A percentile compares a stretch with the other conserved stretches of the same genome.
Evolutionary conservation across 2,888 invertebrate species (phyloP).

Genomic region (Melitaea athalia): DNA sequence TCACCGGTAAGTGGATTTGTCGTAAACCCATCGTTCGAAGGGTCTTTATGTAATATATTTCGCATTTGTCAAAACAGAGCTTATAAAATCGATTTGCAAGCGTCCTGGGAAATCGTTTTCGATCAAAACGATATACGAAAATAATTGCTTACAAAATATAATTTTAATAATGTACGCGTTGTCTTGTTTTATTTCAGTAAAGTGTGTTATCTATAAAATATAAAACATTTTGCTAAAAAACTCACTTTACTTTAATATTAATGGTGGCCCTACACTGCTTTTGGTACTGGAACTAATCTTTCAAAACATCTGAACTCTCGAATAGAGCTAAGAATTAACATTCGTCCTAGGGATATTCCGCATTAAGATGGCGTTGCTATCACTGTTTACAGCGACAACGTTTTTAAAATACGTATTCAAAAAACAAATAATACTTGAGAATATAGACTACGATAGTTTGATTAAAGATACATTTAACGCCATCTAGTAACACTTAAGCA

Average conservation of each 20-base stretch:
- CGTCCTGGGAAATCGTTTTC: not conserved
- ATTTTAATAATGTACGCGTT: not conserved
- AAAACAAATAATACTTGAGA: not conserved
- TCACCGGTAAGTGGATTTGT: constrained; percentile 34
- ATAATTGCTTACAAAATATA: not conserved
- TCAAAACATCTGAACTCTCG: too few species aligned
- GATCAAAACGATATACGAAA: not conserved
- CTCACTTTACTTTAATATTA: too few species aligned
- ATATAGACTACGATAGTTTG: not conserved
- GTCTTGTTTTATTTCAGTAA: not conserved
- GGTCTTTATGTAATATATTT: constrained; percentile 51
- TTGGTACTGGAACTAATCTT: too few species aligned
- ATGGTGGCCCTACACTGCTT: too few species aligned
- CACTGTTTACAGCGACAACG: too few species aligned
- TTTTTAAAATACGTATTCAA: too few species aligned
- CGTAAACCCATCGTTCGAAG: constrained; percentile 29
- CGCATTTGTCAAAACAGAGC: constrained; percentile 62
- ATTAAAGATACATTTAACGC: not conserved
- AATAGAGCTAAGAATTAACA: too few species aligned
- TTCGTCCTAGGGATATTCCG: too few species aligned
- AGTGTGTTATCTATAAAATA: not conserved
- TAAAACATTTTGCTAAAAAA: not conserved
- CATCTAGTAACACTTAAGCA: not conserved
- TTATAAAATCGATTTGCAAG: constrained; percentile 11
- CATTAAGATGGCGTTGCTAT: too few species aligned